Base-by-base conservation (phyloP, 2,113 vertebrate species). In the Hoplias malabaricus region DNA sequence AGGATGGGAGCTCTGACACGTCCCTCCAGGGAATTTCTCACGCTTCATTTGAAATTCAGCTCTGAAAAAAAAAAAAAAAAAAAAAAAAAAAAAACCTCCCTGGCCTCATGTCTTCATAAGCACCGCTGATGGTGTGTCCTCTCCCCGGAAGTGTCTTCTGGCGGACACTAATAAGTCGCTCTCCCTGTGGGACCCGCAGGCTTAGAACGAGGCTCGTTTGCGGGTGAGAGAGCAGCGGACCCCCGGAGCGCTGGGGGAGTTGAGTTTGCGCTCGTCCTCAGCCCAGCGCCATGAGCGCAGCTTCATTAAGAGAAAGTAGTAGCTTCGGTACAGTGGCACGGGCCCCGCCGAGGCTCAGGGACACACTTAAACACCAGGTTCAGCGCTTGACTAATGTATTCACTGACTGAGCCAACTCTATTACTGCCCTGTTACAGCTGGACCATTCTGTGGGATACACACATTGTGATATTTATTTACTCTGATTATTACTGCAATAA, bases 301-400 rank as follows among this genome's bases (percentile, higher is more conserved):
- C 73, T 80, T 76, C 81, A 79, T 83, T 79, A 79, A 57, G 27
- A 43, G 42, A 61, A 72, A 72, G 40, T 48, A 76, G 69, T 31
- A 82, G 73, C 50, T 75, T 57, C 40, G 48, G 46, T 61, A 10
- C 29, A 75, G 42, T 66, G 50, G 36, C 43, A 14, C 34, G 46
- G 16, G 2, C 65, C 42, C 70, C 34, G 27, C 61, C 62, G 48
- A 72, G 57, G 33, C 11, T 48, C 62, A 54, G 25, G 46, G 69
- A 80, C 31, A 65, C 23, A 19, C 23, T 62, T 74, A 65, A 70
- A 50, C n/a, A 61, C 56, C 53, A 19, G 77, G 73, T 79, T 80
- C 77, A 66, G 31, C 29, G 50, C 77, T 62, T 57, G 50, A 38
- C 34, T 79, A 83, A 79, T 73, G 74, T 50, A 48, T 56, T 59